phyloP scores from a whole-genome alignment of 1,140 invertebrate species.

The Pinna nobilis region DNA sequence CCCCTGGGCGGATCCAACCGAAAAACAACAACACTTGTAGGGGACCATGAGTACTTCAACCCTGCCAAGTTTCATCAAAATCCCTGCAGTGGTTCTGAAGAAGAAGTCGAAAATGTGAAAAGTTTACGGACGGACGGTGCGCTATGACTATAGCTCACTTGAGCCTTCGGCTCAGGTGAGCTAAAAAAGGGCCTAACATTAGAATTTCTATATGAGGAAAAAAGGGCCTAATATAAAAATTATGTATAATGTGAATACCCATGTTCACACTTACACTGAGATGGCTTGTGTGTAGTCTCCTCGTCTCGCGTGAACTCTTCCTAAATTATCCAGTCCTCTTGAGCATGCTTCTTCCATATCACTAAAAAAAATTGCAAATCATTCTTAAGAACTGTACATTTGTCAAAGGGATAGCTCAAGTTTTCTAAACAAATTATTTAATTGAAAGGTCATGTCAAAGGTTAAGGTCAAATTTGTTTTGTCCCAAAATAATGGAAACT shows the following conservation, averaged over 20 bases:
- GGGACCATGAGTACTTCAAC: too few relatives aligned
- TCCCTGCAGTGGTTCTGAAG: too few relatives aligned
- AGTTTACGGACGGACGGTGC: too few relatives aligned
- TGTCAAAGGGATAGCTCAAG: background rate
- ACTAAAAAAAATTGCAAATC: constrained; percentile 49
- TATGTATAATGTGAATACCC: background rate
- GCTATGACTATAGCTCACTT: too few relatives aligned
- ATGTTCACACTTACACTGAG: constrained; percentile 57
- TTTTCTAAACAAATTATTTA: background rate
- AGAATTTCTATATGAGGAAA: background rate
- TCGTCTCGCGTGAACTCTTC: constrained; percentile 64
- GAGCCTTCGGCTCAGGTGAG: too few relatives aligned
- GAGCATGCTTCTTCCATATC: constrained; percentile 63
- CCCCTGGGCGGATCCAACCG: too few relatives aligned
- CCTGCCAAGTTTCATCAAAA: too few relatives aligned
- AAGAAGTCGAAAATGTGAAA: too few relatives aligned
- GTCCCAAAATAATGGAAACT: too few relatives aligned
- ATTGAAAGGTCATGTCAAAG: background rate
- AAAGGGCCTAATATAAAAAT: too few relatives aligned
- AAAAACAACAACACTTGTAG: too few relatives aligned
- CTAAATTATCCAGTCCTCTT: constrained; percentile 69
- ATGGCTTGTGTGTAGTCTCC: constrained; percentile 69
- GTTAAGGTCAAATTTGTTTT: background rate
- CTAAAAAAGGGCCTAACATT: too few relatives aligned
- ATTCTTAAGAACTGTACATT: background rate